These are phyloP conservation scores for Parascotia fuliginaria DNA, from an alignment of 2,888 invertebrate genomes.

Conservation along the genomic window DNA sequence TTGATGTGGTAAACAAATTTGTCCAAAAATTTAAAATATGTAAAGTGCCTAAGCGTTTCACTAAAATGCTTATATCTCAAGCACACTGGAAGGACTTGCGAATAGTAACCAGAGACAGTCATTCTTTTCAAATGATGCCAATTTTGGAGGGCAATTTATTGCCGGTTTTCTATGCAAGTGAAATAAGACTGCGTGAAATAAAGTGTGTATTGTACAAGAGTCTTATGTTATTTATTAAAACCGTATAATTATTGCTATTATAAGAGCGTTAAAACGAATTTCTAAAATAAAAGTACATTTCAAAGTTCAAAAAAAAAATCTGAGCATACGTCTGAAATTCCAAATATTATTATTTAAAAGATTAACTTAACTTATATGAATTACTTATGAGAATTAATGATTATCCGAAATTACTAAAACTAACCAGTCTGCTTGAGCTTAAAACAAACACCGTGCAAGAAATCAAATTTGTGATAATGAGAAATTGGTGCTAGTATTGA, in stretches of 20 bases:
- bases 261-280: too few relatives aligned
- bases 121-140: not conserved
- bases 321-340: too few relatives aligned
- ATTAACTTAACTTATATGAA: too few relatives aligned
- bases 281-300: too few relatives aligned
- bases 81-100: not conserved
- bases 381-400: not conserved
- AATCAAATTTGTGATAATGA: conserved; percentile 25
- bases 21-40: conserved; percentile 29
- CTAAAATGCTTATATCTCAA: conserved; percentile 10
- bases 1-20: conserved; percentile 32
- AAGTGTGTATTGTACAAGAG: too few relatives aligned
- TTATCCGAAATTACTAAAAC: not conserved
- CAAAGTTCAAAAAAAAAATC: too few relatives aligned
- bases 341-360: too few relatives aligned
- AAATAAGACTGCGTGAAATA: too few relatives aligned
- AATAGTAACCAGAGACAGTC: too few relatives aligned
- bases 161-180: too few relatives aligned
- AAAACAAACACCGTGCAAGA: conserved; percentile 1
- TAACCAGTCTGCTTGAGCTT: not conserved
- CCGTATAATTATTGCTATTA: too few relatives aligned
- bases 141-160: not conserved
- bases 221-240: too few relatives aligned
- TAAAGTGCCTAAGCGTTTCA: conserved; percentile 28
- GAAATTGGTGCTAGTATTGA: conserved; percentile 44